phyloP scores from a whole-genome alignment of 2,113 vertebrate species.

The Hucho hucho region DNA sequence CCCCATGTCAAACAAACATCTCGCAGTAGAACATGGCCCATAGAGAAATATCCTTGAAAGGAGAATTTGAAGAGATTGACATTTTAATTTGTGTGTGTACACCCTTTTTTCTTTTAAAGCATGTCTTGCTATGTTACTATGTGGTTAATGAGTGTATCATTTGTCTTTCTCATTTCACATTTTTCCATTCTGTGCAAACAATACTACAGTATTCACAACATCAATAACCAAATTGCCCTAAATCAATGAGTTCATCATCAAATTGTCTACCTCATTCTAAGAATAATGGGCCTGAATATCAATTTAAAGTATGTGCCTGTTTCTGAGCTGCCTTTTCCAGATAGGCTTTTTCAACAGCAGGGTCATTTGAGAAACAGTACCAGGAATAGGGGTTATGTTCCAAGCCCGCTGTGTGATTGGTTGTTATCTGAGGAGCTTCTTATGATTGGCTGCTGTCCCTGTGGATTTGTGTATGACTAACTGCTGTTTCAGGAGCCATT shows the following conservation, averaged over 20 bases:
- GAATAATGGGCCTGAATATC: background rate
- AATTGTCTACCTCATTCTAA: background rate
- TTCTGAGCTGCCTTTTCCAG: too few relatives aligned
- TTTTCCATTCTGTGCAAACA: conserved; percentile 34
- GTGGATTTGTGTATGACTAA: conserved; percentile 30
- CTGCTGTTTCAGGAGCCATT: conserved; percentile 82
- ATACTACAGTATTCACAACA: conserved; percentile 26
- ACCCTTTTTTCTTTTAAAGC: conserved; percentile 24
- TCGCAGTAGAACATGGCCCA: background rate
- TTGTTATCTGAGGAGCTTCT: background rate
- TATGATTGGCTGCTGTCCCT: conserved; percentile 34
- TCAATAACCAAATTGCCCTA: conserved; percentile 5
- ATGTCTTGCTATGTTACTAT: conserved; percentile 31
- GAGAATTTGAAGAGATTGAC: conserved; percentile 1
- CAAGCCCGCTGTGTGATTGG: background rate
- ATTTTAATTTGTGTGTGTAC: conserved; percentile 15
- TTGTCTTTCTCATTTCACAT: background rate
- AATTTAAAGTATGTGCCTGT: background rate
- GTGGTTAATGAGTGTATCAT: conserved; percentile 22
- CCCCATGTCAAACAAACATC: background rate
- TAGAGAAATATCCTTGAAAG: conserved; percentile 59
- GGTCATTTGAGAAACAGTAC: background rate
- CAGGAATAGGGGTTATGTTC: background rate
- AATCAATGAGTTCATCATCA: background rate
- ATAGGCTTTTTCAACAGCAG: too few relatives aligned